Percentiles rank a stretch among this genome's conserved stretches.
phyloP scores from a whole-genome alignment of 1,140 invertebrate genomes.

The Pseudobourletiella spinata region DNA sequence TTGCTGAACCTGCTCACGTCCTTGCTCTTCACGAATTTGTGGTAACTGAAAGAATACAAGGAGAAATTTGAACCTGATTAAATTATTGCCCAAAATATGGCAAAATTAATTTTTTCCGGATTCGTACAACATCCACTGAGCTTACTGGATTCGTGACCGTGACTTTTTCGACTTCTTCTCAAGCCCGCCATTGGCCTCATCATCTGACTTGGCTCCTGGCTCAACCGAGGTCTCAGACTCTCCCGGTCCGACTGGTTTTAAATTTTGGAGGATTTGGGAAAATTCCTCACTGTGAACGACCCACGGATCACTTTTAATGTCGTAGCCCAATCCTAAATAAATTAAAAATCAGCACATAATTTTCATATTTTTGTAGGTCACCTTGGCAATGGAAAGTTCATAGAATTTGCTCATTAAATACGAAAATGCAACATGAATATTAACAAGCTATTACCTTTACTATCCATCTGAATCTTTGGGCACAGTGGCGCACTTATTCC shows the following conservation, averaged over 20 bases:
- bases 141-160: constrained; percentile 30
- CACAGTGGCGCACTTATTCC: constrained; percentile 28
- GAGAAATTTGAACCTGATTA: too few relatives aligned
- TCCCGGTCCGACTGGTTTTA: neutral
- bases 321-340: constrained; percentile 28
- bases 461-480: constrained; percentile 27
- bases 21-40: constrained; percentile 31
- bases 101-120: neutral
- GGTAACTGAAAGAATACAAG: constrained; percentile 31
- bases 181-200: constrained; percentile 5
- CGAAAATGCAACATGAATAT: too few relatives aligned
- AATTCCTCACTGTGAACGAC: constrained; percentile 26
- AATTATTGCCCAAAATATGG: neutral
- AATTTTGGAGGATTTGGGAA: constrained; percentile 11
- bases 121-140: too few relatives aligned
- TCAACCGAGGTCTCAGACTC: neutral
- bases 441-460: constrained; percentile 23
- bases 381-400: neutral
- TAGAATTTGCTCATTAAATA: too few relatives aligned
- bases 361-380: neutral
- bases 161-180: constrained; percentile 30
- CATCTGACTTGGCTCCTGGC: neutral
- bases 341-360: neutral
- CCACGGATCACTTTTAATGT: constrained; percentile 24
- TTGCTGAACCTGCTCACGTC: constrained; percentile 24